Evolutionary conservation across 2,797 vertebrate species (phyloP), one percentile per base, ranked within the genome.

Genomic region (Lycodopsis pacificus): DNA sequence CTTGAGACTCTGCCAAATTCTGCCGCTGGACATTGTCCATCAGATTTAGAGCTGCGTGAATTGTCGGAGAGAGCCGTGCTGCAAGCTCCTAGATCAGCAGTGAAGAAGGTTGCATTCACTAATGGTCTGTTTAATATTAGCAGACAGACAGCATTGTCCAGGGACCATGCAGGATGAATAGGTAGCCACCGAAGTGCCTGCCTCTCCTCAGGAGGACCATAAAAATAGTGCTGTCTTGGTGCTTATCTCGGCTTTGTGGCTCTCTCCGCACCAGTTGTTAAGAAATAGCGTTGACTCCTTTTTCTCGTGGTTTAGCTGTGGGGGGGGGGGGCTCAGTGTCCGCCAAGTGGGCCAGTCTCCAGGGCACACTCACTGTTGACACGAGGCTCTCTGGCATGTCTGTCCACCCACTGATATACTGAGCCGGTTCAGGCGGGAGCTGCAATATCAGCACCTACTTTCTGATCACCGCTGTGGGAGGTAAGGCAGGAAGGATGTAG

Each of bases 391-490:
- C 76, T 42, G 71, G 79, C 70, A 68, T 57, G 80, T 88, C 88
- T 86, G 89, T 92, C 91, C 88, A 89, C 87, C 89, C 84, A 81
- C 88, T 89, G 85, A 88, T 88, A 85, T 71, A 87, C 71, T 66
- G 83, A 89, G 84, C 89, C 13, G 71, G 69, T 79, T 89, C 73
- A 77, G 81, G 79, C 65, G 66, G 75, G 79, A 81, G 83, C 86
- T 92, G 91, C 91, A 86, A 82, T 87, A 92, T 93, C 93, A 94
- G 92, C 92, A 91, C 86, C 91, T 81, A 79, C 72, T 76, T 81
- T 83, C 72, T 83, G 88, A 91, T 88, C 86, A 73, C 83, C 76
- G 10, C 86, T 56, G 79, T 88, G 90, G 91, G 92, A 91, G 89
- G 79, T 65, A 56, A 77, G 70, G 51, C 22, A 20, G 86, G 71